A percentile compares a stretch with the other conserved stretches of the same genome.
These are phyloP conservation scores for Mus minutoides DNA, from an alignment of 2,797 vertebrate genomes.

Conservation along the genomic window DNA sequence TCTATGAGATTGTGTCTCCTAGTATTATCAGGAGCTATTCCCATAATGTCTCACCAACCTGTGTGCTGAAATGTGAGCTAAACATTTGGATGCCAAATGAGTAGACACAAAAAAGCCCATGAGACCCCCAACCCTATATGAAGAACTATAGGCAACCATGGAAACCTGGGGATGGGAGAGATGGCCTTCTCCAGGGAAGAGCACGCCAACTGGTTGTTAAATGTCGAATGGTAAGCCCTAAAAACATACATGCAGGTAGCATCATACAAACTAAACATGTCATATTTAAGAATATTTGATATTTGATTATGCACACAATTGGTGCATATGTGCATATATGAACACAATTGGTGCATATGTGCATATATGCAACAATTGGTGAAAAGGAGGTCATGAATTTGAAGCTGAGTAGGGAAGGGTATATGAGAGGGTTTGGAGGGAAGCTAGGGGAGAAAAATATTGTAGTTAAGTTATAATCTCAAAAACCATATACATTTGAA, in stretches of 20 bases:
- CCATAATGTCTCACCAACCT: neutral
- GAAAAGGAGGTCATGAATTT: neutral
- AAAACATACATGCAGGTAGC: neutral
- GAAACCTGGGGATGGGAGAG: neutral
- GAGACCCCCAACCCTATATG: neutral
- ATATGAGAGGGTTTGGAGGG: neutral
- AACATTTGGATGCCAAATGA: neutral
- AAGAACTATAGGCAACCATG: neutral
- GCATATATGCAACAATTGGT: neutral
- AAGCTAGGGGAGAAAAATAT: neutral
- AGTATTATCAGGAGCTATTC: neutral
- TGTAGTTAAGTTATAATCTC: neutral
- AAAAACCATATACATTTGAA: neutral
- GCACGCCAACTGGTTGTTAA: neutral
- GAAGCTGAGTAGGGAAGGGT: neutral
- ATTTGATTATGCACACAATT: neutral
- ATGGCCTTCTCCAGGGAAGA: too few species aligned
- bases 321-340: neutral
- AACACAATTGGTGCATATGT: neutral
- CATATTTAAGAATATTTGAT: neutral
- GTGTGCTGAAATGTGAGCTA: neutral
- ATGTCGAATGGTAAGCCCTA: neutral
- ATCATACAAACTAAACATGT: neutral
- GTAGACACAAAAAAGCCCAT: neutral
- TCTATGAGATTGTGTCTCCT: neutral